Percentiles rank a stretch among this genome's conserved stretches.
phyloP scores from a whole-genome alignment of 2,113 vertebrate species.

The Phalacrocorax brasilianus region DNA sequence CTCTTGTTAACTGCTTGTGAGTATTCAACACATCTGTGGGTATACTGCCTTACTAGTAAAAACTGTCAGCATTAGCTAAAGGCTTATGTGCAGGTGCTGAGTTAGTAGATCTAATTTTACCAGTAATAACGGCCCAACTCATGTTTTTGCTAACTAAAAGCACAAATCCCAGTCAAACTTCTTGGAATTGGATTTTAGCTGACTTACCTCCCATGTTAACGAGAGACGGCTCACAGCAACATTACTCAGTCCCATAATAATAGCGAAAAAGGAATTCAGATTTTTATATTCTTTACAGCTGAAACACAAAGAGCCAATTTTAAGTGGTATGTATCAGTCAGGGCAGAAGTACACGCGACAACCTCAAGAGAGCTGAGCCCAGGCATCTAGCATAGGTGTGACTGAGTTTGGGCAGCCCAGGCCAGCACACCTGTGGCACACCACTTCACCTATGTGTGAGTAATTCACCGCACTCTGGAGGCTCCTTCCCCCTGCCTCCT shows the following conservation, averaged over 20 bases:
- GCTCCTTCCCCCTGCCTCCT: not conserved
- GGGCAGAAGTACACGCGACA: not conserved
- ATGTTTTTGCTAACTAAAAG: conserved; percentile 23
- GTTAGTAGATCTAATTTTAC: conserved; percentile 7
- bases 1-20: not conserved
- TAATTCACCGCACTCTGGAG: not conserved
- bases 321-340: not conserved
- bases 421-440: not conserved
- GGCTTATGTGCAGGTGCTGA: not conserved
- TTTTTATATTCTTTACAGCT: conserved; percentile 99
- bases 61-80: not conserved
- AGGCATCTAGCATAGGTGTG: not conserved
- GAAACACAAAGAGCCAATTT: conserved; percentile 67
- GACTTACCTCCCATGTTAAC: conserved; percentile 96
- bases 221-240: conserved; percentile 93
- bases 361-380: not conserved
- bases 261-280: conserved; percentile 94
- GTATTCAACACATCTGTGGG: not conserved
- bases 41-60: not conserved
- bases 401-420: not conserved
- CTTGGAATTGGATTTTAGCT: not conserved
- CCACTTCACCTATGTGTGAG: not conserved
- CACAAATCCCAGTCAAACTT: not conserved
- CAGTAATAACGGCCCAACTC: not conserved
- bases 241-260: conserved; percentile 96